Evolutionary conservation across 2,888 invertebrate species (phyloP).

Genomic region (Eupithecia pulchellata): DNA sequence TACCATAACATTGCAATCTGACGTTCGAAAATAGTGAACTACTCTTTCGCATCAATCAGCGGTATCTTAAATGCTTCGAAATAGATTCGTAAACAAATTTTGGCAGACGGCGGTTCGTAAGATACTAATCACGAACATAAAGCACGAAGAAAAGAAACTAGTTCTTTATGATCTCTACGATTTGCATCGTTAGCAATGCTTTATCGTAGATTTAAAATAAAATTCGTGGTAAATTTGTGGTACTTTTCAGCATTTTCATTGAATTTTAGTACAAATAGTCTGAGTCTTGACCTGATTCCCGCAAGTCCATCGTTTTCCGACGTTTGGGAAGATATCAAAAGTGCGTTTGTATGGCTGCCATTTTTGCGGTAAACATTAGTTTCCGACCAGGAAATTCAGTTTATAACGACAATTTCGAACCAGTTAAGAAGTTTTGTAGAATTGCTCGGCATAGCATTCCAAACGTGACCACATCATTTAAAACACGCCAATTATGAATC

Average conservation of each 20-base stretch:
- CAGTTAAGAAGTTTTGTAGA: background rate
- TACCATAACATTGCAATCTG: background rate
- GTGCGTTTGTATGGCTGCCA: constrained; percentile 31
- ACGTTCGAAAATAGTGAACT: constrained; percentile 12
- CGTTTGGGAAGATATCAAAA: constrained; percentile 20
- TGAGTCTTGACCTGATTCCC: constrained; percentile 31
- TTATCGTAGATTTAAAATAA: constrained; percentile 12
- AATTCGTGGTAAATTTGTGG: constrained; percentile 27
- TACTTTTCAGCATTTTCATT: constrained; percentile 21
- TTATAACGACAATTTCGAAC: background rate
- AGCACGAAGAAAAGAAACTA: constrained; percentile 8
- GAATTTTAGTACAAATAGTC: constrained; percentile 32
- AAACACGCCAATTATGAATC: background rate
- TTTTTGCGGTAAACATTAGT: constrained; percentile 12
- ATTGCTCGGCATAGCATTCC: background rate
- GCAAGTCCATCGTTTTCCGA: constrained; percentile 19
- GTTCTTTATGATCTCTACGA: background rate
- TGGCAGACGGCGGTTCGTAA: constrained; percentile 19
- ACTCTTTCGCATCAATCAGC: constrained; percentile 18
- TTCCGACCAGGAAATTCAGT: background rate
- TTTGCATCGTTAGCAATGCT: constrained; percentile 7
- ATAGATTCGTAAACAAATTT: constrained; percentile 26
- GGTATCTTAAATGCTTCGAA: constrained; percentile 19
- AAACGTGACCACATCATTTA: background rate
- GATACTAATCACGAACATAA: constrained; percentile 19